Evolutionary conservation across 1,140 invertebrate species (phyloP).

Genomic region (Nymphalis io): DNA sequence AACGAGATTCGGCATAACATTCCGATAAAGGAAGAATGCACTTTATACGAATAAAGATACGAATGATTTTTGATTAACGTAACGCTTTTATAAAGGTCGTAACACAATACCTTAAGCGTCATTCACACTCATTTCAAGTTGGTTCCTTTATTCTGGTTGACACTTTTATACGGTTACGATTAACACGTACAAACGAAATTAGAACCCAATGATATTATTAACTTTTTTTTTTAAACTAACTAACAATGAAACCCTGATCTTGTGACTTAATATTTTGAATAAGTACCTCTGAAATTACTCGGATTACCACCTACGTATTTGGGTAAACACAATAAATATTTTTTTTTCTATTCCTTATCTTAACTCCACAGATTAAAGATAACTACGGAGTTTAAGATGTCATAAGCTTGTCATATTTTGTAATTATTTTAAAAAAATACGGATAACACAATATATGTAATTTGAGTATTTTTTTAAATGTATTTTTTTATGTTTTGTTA

Average conservation of each 20-base stretch:
- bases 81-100: slow-evolving; percentile 38
- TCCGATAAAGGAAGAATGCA: slow-evolving; percentile 11
- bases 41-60: neutral
- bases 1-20: slow-evolving; percentile 29
- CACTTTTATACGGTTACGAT: slow-evolving; percentile 69
- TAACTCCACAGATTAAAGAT: slow-evolving; percentile 29
- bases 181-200: slow-evolving; percentile 69
- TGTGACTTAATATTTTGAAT: slow-evolving; percentile 62
- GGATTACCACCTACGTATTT: slow-evolving; percentile 74
- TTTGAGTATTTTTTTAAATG: neutral
- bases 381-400: slow-evolving; percentile 19
- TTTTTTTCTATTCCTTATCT: slow-evolving; percentile 45
- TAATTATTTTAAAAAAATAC: neutral
- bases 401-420: slow-evolving; percentile 28
- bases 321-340: slow-evolving; percentile 77
- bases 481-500: no score
- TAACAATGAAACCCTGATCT: slow-evolving; percentile 53
- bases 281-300: slow-evolving; percentile 46
- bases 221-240: slow-evolving; percentile 46
- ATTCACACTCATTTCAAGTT: slow-evolving; percentile 61
- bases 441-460: neutral
- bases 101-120: slow-evolving; percentile 50
- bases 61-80: slow-evolving; percentile 25
- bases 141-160: slow-evolving; percentile 66
- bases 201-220: slow-evolving; percentile 78